Evolutionary conservation across 2,888 invertebrate genomes (phyloP), one percentile per base, ranked within the genome.

Genomic region (Drosophila kuntzei): DNA sequence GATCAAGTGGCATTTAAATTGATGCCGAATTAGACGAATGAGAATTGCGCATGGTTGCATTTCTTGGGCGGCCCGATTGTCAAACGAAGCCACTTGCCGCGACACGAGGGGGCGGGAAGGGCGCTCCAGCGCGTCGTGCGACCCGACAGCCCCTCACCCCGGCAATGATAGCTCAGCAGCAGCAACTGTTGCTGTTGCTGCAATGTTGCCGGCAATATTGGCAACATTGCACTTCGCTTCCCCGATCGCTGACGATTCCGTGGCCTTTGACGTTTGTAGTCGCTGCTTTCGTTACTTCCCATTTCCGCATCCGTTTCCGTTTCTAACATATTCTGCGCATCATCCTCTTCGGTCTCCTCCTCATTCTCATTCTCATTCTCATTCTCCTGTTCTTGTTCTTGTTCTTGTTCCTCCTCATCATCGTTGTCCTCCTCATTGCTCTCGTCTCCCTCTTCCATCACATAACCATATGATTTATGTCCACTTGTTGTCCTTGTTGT

Each of bases 31-130:
- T 92, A 92, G 86, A 92, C 91, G 68, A 92, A 92, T 79, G 91
- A 91, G 76, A 92, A 92, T 72, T 92, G 92, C 50, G 92, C 90
- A 65, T 90, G 90, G 79, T 87, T 81, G 85, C 92, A 92, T 75
- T 91, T 92, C 79, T 92, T 92, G 59, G 92, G 92, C 76, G 91
- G 88, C 1, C 91, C 92, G 0, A 93, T 90, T 68, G 93, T 93
- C 60, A 93, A 90, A 49, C 97, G 94, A 47, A 96, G 93, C 97
- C 97, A 98, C 91, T 97, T 96, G 37, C 97, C 98, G 89, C 96
- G 96, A 92, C 98, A 98, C 87, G 97, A 96, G 0, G 96, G 96
- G n/a, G 95, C 95, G 47, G 96, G 95, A 32, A 97, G 94, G 34
- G 97, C 96, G 82, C 96, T 96, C 95, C 96, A 98, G 62, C 97